Base-by-base conservation (phyloP, 2,888 invertebrate species). In the Tachina fera region DNA sequence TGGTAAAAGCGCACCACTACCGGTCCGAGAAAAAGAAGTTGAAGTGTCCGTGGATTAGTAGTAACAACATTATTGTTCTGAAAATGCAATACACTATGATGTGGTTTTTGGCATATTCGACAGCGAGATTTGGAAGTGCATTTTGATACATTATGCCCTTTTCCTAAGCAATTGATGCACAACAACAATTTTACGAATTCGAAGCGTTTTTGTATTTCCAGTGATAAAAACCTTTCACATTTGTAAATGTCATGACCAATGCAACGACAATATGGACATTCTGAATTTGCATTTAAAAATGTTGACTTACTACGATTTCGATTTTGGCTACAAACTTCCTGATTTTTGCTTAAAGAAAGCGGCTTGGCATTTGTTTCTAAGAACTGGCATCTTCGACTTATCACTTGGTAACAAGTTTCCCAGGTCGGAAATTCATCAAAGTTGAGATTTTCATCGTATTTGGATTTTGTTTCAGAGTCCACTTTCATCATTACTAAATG, bases 131-230 rank as follows among this genome's bases (percentile, higher is more conserved):
- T 61, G 2, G 39, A 41, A 39, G 39, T n/a, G 41, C 61, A 41
- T n/a, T 61, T 61, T 11, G 61, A 41, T 22, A 61, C 14, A 9
- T 22, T 22, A 56, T 56, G 56, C 11, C 22, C 56, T 22, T 56
- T 56, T 9, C 13, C 22, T 22, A 56, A 56, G n/a, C 56, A 56
- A 22, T 56, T 56, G 22, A 56, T 56, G 22, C 51, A 51, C 51
- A 51, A 51, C 16, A 51, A 51, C 4, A 16, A 13, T 51, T 56
- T 56, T 56, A 56, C 13, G 56, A 31, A 56, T 11, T 56, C 3
- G 8, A 56, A 56, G 56, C 56, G 22, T 19, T 56, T 22, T 22
- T 56, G 56, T n/a, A n/a, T n/a, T n/a, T n/a, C n/a, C n/a, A n/a
- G n/a, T n/a, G n/a, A n/a, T n/a, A n/a, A n/a, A n/a, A 39, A 61